A percentile compares a stretch with the other conserved stretches of the same genome.
phyloP scores from a whole-genome alignment of 2,888 invertebrate genomes.

The Oxystoma pomonae region DNA sequence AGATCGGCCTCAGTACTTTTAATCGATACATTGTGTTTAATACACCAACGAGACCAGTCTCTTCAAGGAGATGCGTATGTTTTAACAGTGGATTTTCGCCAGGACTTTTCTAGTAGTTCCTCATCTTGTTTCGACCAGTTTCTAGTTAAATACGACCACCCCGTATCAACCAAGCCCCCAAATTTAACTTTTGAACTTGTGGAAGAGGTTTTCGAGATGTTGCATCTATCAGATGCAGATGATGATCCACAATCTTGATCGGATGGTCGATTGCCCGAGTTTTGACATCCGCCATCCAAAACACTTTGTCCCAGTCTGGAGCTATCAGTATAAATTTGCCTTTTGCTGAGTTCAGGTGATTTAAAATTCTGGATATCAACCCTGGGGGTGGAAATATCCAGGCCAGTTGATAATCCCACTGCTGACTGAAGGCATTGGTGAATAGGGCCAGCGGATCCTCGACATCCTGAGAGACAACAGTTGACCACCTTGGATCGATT shows the following conservation, averaged over 20 bases:
- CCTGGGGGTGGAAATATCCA: constrained; percentile 36
- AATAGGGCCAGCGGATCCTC: constrained; percentile 18
- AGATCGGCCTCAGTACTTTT: too few relatives aligned
- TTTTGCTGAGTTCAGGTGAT: constrained; percentile 26
- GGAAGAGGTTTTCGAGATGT: constrained; percentile 1
- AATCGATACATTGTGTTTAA: too few relatives aligned
- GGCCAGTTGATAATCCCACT: constrained; percentile 17
- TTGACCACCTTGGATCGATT: constrained; percentile 19
- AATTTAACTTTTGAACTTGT: constrained; percentile 11
- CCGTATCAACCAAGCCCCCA: constrained; percentile 24
- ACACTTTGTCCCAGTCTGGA: constrained; percentile 28
- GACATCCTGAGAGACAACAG: constrained; percentile 8
- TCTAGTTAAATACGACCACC: constrained; percentile 14
- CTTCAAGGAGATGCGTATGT: constrained; percentile 16
- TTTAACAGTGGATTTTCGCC: constrained; percentile 13
- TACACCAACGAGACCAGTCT: constrained; percentile 8
- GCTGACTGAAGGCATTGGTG: constrained; percentile 24
- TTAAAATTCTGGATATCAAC: constrained; percentile 29
- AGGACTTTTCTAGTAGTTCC: constrained; percentile 8
- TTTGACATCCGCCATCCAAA: constrained; percentile 34
- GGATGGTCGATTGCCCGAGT: constrained; percentile 31
- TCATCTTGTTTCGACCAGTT: constrained; percentile 11
- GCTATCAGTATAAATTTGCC: constrained; percentile 30
- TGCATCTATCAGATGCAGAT: constrained; percentile 9
- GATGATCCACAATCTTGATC: constrained; percentile 11